Evolutionary conservation across 2,797 vertebrate genomes (phyloP), one percentile per base, ranked within the genome.

Genomic region (Myripristis jacobus): DNA sequence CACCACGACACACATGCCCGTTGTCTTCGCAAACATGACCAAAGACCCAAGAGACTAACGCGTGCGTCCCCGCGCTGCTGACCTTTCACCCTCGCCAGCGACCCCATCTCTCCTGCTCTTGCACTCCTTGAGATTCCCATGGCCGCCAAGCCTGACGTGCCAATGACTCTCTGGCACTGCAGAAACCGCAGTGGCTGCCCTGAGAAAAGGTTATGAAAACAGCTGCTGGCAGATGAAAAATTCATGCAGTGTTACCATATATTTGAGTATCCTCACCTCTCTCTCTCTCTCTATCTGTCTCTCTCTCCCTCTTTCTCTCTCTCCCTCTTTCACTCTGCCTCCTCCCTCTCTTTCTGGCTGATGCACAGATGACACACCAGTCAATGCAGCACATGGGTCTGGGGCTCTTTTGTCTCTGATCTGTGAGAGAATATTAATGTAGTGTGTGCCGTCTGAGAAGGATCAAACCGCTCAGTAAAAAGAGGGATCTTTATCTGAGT

Each of bases 191-290:
- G 69, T 54, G 75, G 72, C 79, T 83, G 79, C 82, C 80, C 73
- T 19, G 79, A 85, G 79, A 83, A 86, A 88, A 88, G 83, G 84
- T 90, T 86, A 87, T 54, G 72, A 85, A 88, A 89, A 90, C 88
- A 92, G 87, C 87, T 88, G 88, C 87, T 82, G 79, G 82, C 69
- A 47, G 84, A 91, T 91, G 73, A 92, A 92, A 91, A 81, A 93
- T 90, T 77, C 63, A 92, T 91, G 65, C 72, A 52, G 79, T 38
- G 70, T 88, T 89, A 75, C 75, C 71, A 78, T 84, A 84, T 81
- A 79, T 91, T 87, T 82, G 80, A 87, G 85, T 76, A 75, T 77
- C 77, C 81, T 79, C 61, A 31, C 80, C 81, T 84, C 68, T 65
- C 57, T 58, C 31, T 38, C 31, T 53, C 51, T 18, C 57, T 22